phyloP scores from a whole-genome alignment of 2,113 vertebrate species.

The cattle (Bos taurus) region ARS-UCD2.0 NC_037333.1:46873501-46874000 shows the following conservation, averaged over 20 bases:
- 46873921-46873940: background rate
- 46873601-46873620: background rate
- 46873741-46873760: background rate
- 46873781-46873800: background rate
- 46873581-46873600: background rate
- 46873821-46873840: too few relatives aligned
- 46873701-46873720: background rate
- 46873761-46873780: background rate
- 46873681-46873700: background rate
- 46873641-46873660: background rate
- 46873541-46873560: background rate
- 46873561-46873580: background rate
- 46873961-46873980: background rate
- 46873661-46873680: background rate
- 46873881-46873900: background rate
- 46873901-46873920: background rate
- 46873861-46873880: background rate
- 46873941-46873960: background rate
- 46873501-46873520: background rate
- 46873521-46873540: background rate
- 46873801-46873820: accelerated
- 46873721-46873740: background rate
- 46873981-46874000: background rate
- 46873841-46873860: background rate
- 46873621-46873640: background rate